Evolutionary conservation across 1,140 invertebrate genomes (phyloP), one percentile per base, ranked within the genome.

Genomic region (Teleogryllus occipitalis): DNA sequence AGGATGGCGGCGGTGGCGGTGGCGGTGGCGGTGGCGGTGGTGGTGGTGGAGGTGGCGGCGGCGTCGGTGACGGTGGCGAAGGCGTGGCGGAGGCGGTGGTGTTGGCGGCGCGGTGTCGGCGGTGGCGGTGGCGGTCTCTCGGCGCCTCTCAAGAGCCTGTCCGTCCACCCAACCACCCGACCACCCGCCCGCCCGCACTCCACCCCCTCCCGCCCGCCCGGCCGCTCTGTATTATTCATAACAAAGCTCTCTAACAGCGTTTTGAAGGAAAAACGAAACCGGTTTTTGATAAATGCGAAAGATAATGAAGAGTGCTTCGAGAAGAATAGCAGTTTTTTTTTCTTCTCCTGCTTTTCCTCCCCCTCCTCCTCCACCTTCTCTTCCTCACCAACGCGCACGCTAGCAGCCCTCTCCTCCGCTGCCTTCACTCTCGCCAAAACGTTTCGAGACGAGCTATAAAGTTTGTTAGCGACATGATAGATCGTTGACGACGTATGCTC

Each of bases 271-370:
- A 65, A 65, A 65, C 54, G 54, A 65, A 65, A 65, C 54, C 54
- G 54, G 54, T 65, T 65, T 65, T 65, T 65, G 54, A 65, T 65
- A 65, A 65, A 65, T 65, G 54, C 54, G 54, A 65, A 65, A 65
- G 54, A 65, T 65, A 65, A 65, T 65, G 54, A 65, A 65, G 54
- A 65, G 54, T 18, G 54, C 54, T 65, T 65, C 18, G 54, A 18
- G 10, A 18, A 65, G 54, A 65, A 65, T 10, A 65, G 18, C 18
- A 65, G 54, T 1, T 1, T 14, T 65, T 65, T 65, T 65, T 65
- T 65, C 18, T 65, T 65, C 10, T 65, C 18, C 10, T 65, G 2
- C 2, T 18, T 7, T 3, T 18, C 10, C 18, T 18, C 10, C 18
- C 7, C 54, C 54, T 65, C 7, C 54, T 10, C 0, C 7, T 65